Conservation (phyloP, 2,888 invertebrate species). For the Coremacera marginata region DNA sequence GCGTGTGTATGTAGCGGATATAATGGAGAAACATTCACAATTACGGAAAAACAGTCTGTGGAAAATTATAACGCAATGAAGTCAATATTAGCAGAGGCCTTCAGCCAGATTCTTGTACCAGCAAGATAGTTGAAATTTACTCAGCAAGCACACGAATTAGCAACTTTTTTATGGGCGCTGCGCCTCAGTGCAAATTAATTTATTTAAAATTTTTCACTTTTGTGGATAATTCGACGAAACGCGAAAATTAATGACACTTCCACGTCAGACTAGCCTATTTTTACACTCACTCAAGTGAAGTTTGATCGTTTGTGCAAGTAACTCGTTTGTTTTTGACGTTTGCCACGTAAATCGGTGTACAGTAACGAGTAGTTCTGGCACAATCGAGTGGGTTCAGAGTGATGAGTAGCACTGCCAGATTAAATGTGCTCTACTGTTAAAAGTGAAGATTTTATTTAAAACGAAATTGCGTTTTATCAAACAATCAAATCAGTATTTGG, state of each 20-base stretch:
- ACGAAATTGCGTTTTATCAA: too few species aligned
- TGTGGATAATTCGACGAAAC: slow-evolving; percentile 30
- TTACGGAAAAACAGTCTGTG: neutral
- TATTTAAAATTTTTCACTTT: slow-evolving; percentile 37
- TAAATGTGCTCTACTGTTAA: too few species aligned
- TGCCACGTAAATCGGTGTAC: slow-evolving; percentile 59
- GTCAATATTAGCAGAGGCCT: too few species aligned
- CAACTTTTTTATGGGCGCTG: neutral
- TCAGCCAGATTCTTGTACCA: too few species aligned
- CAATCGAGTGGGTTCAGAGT: slow-evolving; percentile 28
- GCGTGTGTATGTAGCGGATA: neutral
- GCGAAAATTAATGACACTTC: slow-evolving; percentile 57
- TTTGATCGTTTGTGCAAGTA: slow-evolving; percentile 45
- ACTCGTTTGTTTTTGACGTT: slow-evolving; percentile 59
- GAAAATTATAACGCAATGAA: too few species aligned
- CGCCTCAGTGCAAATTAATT: slow-evolving; percentile 9
- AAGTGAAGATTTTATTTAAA: too few species aligned
- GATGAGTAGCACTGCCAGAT: neutral
- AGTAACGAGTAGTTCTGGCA: slow-evolving; percentile 15
- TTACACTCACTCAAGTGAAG: slow-evolving; percentile 37
- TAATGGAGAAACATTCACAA: slow-evolving; percentile 22
- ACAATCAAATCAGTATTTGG: too few species aligned
- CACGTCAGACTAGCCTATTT: slow-evolving; percentile 60
- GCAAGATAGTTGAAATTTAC: neutral
- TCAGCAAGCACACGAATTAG: neutral